Conservation (phyloP, 2,797 vertebrate genomes). For the Moxostoma hubbsi region DNA sequence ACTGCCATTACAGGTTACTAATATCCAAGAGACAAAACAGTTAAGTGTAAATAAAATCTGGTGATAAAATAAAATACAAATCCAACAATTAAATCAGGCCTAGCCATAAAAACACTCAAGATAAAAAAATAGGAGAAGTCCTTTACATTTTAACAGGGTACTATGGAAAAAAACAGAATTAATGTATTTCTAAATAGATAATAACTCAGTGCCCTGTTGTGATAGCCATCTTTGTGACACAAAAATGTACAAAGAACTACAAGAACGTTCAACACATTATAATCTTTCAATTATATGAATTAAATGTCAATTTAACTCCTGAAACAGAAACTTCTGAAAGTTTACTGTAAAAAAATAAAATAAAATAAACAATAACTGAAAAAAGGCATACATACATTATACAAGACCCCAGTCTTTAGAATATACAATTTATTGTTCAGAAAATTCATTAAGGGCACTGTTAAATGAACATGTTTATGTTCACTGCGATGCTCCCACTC, state of each 20-base stretch:
- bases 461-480: conserved; percentile 77
- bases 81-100: conserved; percentile 80
- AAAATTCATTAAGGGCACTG: conserved; percentile 86
- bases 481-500: conserved; percentile 75
- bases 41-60: conserved; percentile 68
- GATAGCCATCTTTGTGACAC: conserved; percentile 55
- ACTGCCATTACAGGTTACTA: conserved; percentile 3
- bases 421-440: conserved; percentile 46
- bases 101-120: conserved; percentile 50
- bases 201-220: conserved; percentile 61
- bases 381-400: conserved; percentile 42
- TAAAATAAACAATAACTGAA: neutral
- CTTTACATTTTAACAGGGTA: conserved; percentile 81
- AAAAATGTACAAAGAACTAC: neutral
- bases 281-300: conserved; percentile 50
- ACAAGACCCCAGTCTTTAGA: conserved; percentile 42
- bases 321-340: conserved; percentile 16
- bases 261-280: conserved; percentile 57
- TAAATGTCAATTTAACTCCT: conserved; percentile 29
- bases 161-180: conserved; percentile 64
- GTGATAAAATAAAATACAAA: conserved; percentile 76
- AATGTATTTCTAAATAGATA: conserved; percentile 58
- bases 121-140: conserved; percentile 70
- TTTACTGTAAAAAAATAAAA: conserved; percentile 16
- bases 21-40: conserved; percentile 60